phyloP scores from a whole-genome alignment of 2,797 vertebrate genomes.

The Hemitrygon akajei region DNA sequence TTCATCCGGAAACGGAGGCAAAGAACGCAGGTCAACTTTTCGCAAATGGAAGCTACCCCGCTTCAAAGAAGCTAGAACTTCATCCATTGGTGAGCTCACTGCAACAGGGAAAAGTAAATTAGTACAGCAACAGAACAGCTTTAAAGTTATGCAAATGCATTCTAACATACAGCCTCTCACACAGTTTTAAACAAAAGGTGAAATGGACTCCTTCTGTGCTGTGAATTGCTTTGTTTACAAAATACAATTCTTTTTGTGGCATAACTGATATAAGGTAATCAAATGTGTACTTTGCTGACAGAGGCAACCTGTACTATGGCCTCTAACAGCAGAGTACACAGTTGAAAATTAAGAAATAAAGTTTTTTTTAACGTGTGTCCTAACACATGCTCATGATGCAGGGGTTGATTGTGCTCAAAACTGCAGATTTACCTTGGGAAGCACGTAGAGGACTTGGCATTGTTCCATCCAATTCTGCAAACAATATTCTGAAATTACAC shows the following conservation, averaged over 20 bases:
- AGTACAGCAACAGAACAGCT: not conserved
- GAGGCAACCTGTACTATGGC: no score
- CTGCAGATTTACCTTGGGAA: not conserved
- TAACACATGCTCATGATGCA: no score
- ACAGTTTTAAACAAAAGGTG: not conserved
- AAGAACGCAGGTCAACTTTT: conserved; percentile 87
- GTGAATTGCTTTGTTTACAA: not conserved
- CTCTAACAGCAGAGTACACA: no score
- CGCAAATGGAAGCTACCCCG: conserved; percentile 90
- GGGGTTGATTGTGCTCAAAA: no score
- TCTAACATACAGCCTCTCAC: not conserved
- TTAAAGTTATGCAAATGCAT: not conserved
- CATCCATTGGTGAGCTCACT: conserved; percentile 97
- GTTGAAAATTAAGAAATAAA: no score
- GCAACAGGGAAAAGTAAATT: conserved; percentile 45
- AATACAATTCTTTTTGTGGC: not conserved
- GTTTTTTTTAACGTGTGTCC: no score
- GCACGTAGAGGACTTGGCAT: not conserved
- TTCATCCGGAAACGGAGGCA: conserved; percentile 82
- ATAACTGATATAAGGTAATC: not conserved
- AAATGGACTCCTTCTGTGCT: no score
- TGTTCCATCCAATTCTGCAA: not conserved
- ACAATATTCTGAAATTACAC: not conserved
- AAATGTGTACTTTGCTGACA: not conserved
- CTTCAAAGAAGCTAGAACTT: conserved; percentile 92